Conservation (phyloP, 1,140 invertebrate species). For the Drosophila kikkawai region DNA sequence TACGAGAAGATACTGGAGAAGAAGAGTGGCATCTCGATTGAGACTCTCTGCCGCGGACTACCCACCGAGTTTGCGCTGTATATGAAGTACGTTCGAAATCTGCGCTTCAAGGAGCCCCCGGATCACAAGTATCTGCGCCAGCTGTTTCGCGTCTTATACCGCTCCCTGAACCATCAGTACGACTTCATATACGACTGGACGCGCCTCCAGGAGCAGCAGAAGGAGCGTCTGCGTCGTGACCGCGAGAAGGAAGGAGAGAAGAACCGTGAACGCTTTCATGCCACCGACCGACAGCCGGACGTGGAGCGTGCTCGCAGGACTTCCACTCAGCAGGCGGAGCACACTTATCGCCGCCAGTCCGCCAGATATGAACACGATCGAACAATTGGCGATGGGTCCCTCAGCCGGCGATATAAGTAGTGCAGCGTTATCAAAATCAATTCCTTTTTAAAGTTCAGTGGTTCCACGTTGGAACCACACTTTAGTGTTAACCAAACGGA, state of each 20-base stretch:
- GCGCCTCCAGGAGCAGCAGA: slow-evolving; percentile 88
- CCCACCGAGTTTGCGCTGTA: slow-evolving; percentile 97
- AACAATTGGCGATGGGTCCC: slow-evolving; percentile 26
- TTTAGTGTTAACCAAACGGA: slow-evolving; percentile 1
- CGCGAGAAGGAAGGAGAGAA: background rate
- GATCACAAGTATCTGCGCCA: slow-evolving; percentile 98
- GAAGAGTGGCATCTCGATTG: slow-evolving; percentile 97
- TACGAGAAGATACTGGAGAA: slow-evolving; percentile 99
- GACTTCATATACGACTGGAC: slow-evolving; percentile 99
- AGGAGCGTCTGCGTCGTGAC: slow-evolving; percentile 41
- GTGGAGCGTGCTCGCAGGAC: background rate
- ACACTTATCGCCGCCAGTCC: background rate
- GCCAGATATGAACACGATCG: slow-evolving; percentile 20
- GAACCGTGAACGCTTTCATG: background rate
- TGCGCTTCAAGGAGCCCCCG: slow-evolving; percentile 98
- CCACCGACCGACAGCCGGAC: slow-evolving; percentile 1
- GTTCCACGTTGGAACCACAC: background rate
- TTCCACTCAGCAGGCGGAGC: slow-evolving; percentile 8
- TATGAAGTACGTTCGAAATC: slow-evolving; percentile 97
- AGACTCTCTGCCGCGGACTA: slow-evolving; percentile 95
- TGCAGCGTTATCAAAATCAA: slow-evolving; percentile 10
- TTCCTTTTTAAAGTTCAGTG: slow-evolving; percentile 11
- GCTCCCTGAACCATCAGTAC: slow-evolving; percentile 97
- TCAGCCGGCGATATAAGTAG: slow-evolving; percentile 12
- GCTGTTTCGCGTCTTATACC: slow-evolving; percentile 97